Conservation (phyloP, 1,140 invertebrate genomes). For the Drosophila nannoptera region DNA sequence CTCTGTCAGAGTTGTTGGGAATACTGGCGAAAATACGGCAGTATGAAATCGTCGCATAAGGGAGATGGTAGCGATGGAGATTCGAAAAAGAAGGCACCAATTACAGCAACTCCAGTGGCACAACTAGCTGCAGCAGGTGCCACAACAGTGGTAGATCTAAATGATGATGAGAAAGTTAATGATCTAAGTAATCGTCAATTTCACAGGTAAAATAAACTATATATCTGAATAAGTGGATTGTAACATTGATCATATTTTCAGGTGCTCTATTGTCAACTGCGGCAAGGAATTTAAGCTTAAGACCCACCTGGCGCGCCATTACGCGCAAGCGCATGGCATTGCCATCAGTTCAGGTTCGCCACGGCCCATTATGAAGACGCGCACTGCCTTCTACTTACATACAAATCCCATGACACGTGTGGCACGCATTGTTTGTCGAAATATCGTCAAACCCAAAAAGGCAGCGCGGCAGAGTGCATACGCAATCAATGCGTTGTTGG, state of each 20-base stretch:
- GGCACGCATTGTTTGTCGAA: slow-evolving; percentile 90
- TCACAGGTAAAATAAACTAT: slow-evolving; percentile 60
- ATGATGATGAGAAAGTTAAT: slow-evolving; percentile 80
- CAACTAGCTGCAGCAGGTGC: slow-evolving; percentile 30
- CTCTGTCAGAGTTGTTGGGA: slow-evolving; percentile 96
- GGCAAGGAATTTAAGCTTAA: slow-evolving; percentile 97
- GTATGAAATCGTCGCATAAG: slow-evolving; percentile 87
- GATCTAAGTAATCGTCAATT: slow-evolving; percentile 79
- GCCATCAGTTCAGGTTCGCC: slow-evolving; percentile 87
- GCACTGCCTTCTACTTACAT: slow-evolving; percentile 96
- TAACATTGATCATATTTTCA: slow-evolving; percentile 46
- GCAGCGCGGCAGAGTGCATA: slow-evolving; percentile 92
- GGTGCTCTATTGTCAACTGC: slow-evolving; percentile 93
- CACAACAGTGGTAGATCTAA: slow-evolving; percentile 65
- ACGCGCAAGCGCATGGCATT: slow-evolving; percentile 92
- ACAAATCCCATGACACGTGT: slow-evolving; percentile 93
- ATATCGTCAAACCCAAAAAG: slow-evolving; percentile 90
- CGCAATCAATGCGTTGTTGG: slow-evolving; percentile 89
- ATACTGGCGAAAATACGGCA: slow-evolving; percentile 99
- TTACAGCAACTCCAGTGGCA: slow-evolving; percentile 39
- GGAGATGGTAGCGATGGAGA: slow-evolving; percentile 81
- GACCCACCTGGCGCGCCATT: slow-evolving; percentile 93
- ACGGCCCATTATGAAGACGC: slow-evolving; percentile 96
- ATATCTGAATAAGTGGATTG: not conserved
- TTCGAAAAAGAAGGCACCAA: slow-evolving; percentile 80